Evolutionary conservation across 2,888 invertebrate species (phyloP).

Genomic region (Scrobipalpa atriplicella): DNA sequence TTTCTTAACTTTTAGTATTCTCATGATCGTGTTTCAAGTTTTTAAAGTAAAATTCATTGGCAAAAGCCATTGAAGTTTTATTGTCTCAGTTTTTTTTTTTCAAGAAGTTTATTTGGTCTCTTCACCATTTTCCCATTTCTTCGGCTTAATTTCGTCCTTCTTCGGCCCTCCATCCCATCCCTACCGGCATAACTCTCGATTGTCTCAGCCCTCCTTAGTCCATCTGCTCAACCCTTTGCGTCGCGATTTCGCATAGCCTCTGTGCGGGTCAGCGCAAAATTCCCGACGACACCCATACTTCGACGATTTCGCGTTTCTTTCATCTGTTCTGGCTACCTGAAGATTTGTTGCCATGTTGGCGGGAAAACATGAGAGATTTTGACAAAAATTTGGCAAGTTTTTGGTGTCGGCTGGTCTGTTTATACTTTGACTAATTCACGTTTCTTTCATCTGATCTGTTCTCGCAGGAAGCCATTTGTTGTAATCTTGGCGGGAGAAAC

Average conservation of each 20-base stretch:
- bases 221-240: slow-evolving; percentile 78
- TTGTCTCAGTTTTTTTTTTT: too few relatives aligned
- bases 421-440: slow-evolving; percentile 57
- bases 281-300: slow-evolving; percentile 66
- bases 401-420: too few relatives aligned
- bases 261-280: slow-evolving; percentile 82
- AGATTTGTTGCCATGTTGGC: neutral
- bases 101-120: neutral
- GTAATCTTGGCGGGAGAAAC: neutral
- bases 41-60: too few relatives aligned
- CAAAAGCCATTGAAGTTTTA: too few relatives aligned
- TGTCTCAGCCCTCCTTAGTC: slow-evolving; percentile 80
- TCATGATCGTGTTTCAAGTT: too few relatives aligned
- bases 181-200: slow-evolving; percentile 75
- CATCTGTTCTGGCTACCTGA: slow-evolving; percentile 39
- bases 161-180: neutral
- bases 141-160: neutral
- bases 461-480: neutral
- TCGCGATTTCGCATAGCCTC: slow-evolving; percentile 76
- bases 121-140: neutral
- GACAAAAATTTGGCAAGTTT: too few relatives aligned
- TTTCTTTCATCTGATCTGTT: slow-evolving; percentile 51
- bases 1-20: too few relatives aligned
- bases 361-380: neutral
- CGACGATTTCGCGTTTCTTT: slow-evolving; percentile 55